A percentile compares a stretch with the other conserved stretches of the same genome.
Evolutionary conservation across 2,113 vertebrate species (phyloP).

Genomic region (Mandrillus leucophaeus): DNA sequence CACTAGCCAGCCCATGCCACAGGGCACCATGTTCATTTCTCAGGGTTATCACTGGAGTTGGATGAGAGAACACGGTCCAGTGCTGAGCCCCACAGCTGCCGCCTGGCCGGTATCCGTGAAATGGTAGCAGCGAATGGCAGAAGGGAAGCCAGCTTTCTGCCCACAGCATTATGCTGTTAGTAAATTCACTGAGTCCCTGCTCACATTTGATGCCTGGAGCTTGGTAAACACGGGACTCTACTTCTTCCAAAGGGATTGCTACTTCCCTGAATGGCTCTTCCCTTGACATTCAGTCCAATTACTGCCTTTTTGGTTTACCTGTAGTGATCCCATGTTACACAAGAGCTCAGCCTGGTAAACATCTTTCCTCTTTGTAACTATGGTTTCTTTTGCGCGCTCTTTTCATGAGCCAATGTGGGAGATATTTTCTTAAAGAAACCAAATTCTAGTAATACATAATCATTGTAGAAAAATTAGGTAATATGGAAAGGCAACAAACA

Average conservation of each 20-base stretch:
- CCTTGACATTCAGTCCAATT: not conserved
- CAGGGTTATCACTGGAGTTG: not conserved
- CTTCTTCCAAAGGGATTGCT: not conserved
- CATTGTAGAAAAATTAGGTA: not conserved
- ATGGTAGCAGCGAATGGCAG: not conserved
- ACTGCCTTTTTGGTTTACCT: not conserved
- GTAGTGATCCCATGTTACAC: not conserved
- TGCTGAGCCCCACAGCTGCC: not conserved
- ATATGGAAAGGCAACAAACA: not conserved
- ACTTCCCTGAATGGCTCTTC: not conserved
- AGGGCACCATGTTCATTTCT: rapidly evolving
- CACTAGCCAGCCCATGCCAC: not conserved
- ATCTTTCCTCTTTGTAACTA: not conserved
- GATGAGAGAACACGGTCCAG: not conserved
- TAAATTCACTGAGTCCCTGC: not conserved
- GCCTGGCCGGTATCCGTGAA: no score
- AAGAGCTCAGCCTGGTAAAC: not conserved
- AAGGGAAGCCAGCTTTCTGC: not conserved
- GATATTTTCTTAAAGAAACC: not conserved
- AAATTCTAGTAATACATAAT: not conserved
- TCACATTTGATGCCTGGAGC: not conserved
- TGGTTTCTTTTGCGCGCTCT: not conserved
- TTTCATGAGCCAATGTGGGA: not conserved
- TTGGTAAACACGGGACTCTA: not conserved
- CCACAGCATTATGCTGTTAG: rapidly evolving